Evolutionary conservation across 2,113 vertebrate species (phyloP), one percentile per base, ranked within the genome.

Genomic region (Rhabdomys dilectus): DNA sequence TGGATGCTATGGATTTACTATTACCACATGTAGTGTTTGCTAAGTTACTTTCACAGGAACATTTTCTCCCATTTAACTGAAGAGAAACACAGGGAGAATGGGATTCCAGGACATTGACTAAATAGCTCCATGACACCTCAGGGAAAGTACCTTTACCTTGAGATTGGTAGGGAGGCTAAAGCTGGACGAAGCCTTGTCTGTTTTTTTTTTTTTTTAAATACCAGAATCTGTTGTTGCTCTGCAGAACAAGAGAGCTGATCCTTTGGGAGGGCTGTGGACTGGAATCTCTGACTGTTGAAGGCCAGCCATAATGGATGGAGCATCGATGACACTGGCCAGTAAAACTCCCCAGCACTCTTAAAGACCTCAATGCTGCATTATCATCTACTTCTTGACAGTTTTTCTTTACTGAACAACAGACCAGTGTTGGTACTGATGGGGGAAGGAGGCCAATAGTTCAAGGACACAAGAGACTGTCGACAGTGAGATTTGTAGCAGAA

Each of bases 371-470:
- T 75, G 70, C 80, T 72, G 68, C 72, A 82, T 62, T 77, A 53
- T 6, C 42, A 90, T 64, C 64, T 97, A 92, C 36, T 91, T 91
- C 94, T 94, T 39, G 70, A 17, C 78, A 77, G 77, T 29, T 86
- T 72, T 64, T 22, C 64, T 89, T 96, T 82, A 66, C n/a, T 91
- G 53, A 93, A n/a, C 77, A 93, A 80, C 62, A 93, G 70, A n/a
- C 45, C 36, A 68, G 87, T 89, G 94, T 62, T 48, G 75, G 11
- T 48, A 26, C 12, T 48, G 75, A 2, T 75, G 73, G n/a, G 19
- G 60, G 84, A 70, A 42, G 51, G 88, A 42, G 70, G 73, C 29
- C 89, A 94, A 89, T 15, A 88, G 42, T 80, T 84, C 88, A 93
- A 91, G 78, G 82, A 34, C 96, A 96, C 91, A 66, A 58, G 64